A percentile compares a stretch with the other conserved stretches of the same genome.
phyloP scores from a whole-genome alignment of 1,140 invertebrate species.

The Caenorhabditis tropicalis region DNA sequence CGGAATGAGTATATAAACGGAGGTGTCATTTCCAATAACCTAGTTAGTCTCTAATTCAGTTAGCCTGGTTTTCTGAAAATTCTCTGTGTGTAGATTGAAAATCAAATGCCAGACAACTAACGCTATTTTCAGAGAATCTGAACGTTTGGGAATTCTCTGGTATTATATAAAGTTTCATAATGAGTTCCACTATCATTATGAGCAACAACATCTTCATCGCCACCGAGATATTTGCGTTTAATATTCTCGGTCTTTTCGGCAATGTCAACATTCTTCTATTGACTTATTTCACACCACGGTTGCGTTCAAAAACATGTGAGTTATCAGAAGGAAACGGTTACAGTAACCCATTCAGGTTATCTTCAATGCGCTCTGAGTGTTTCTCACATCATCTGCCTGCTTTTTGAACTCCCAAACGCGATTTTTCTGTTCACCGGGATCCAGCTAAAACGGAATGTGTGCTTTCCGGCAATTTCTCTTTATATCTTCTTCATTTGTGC shows the following conservation, averaged over 20 bases:
- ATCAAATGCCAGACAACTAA: neutral
- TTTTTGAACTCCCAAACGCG: neutral
- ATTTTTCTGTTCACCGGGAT: constrained; percentile 19
- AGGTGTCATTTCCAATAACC: neutral
- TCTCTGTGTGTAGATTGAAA: too few species aligned
- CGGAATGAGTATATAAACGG: neutral
- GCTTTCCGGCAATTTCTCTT: neutral
- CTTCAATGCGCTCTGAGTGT: constrained; percentile 2
- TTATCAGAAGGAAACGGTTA: too few species aligned
- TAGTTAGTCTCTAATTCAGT: neutral
- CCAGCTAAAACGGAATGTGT: neutral
- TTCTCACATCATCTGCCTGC: neutral
- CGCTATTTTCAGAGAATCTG: neutral
- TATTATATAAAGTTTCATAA: neutral
- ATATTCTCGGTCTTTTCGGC: constrained; percentile 31
- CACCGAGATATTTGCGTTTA: neutral
- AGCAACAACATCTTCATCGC: constrained; percentile 27
- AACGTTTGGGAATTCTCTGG: neutral
- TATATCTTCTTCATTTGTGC: constrained; percentile 16
- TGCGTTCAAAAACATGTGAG: constrained; percentile 28
- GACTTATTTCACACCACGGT: neutral
- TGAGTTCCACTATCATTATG: neutral
- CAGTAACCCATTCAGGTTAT: too few species aligned
- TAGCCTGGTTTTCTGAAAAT: neutral
- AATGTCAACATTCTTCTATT: constrained; percentile 16